Conservation (phyloP, 2,113 vertebrate species). For the Perca schrenkii region DNA sequence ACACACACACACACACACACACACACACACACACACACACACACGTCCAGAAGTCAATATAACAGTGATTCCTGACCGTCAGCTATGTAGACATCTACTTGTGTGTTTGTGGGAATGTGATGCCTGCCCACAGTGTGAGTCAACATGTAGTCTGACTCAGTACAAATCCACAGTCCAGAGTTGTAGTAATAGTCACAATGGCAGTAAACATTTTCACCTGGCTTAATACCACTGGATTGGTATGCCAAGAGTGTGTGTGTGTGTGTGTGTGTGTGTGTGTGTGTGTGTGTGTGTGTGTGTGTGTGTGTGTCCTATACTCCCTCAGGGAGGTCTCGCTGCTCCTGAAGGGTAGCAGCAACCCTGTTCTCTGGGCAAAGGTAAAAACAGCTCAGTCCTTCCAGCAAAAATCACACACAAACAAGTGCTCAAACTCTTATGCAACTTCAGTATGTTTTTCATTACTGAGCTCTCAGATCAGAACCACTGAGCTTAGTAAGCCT, state of each 20-base stretch:
- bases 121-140: slow-evolving; percentile 5
- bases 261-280: neutral
- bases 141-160: slow-evolving; percentile 21
- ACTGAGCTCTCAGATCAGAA: slow-evolving; percentile 52
- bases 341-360: slow-evolving; percentile 27
- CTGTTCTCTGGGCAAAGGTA: slow-evolving; percentile 57
- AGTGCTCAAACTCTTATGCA: slow-evolving; percentile 59
- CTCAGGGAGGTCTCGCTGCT: slow-evolving; percentile 36
- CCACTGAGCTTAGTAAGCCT: slow-evolving; percentile 41
- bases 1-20: slow-evolving; percentile 6
- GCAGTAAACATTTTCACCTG: slow-evolving; percentile 7
- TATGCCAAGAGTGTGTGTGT: neutral
- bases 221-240: neutral
- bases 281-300: too few relatives aligned
- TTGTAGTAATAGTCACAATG: slow-evolving; percentile 13
- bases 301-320: slow-evolving; percentile 5
- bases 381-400: slow-evolving; percentile 63
- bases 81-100: neutral
- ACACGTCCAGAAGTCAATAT: slow-evolving; percentile 27
- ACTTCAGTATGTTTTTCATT: slow-evolving; percentile 70
- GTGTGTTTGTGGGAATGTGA: slow-evolving; percentile 32
- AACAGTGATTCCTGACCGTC: slow-evolving; percentile 10
- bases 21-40: neutral
- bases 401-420: slow-evolving; percentile 33
- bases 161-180: slow-evolving; percentile 2